phyloP scores from a whole-genome alignment of 2,797 vertebrate genomes.

The Numenius phaeopus region DNA sequence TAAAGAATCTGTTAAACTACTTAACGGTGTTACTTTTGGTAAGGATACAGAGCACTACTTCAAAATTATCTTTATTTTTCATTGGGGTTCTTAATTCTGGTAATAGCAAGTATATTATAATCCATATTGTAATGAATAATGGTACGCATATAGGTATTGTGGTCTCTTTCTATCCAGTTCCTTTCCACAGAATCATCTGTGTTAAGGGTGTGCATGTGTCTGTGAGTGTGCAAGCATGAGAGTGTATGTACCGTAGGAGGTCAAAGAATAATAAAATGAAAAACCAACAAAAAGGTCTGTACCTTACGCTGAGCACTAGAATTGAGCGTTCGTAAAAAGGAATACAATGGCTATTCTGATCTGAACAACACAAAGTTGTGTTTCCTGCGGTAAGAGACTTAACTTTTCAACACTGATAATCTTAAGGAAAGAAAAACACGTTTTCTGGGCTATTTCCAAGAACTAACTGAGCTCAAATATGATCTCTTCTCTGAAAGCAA shows the following conservation, averaged over 20 bases:
- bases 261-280: neutral
- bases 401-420: neutral
- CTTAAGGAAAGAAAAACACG: neutral
- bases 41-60: slow-evolving; percentile 5
- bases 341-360: neutral
- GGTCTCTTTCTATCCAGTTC: neutral
- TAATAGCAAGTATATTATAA: neutral
- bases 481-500: slow-evolving; percentile 23
- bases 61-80: slow-evolving; percentile 1
- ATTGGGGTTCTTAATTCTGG: slow-evolving; percentile 28
- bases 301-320: neutral
- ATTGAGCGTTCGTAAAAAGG: slow-evolving; percentile 1
- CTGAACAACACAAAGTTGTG: neutral
- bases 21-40: slow-evolving; percentile 17
- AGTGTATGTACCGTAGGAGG: neutral
- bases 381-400: neutral
- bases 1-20: slow-evolving; percentile 35
- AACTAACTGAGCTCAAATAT: neutral
- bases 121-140: slow-evolving; percentile 1
- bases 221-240: neutral
- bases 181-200: neutral
- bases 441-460: neutral
- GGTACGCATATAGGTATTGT: neutral
- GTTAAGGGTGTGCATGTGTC: neutral
- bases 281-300: neutral